phyloP scores from a whole-genome alignment of 2,797 vertebrate species.

The Monodelphis domestica region DNA sequence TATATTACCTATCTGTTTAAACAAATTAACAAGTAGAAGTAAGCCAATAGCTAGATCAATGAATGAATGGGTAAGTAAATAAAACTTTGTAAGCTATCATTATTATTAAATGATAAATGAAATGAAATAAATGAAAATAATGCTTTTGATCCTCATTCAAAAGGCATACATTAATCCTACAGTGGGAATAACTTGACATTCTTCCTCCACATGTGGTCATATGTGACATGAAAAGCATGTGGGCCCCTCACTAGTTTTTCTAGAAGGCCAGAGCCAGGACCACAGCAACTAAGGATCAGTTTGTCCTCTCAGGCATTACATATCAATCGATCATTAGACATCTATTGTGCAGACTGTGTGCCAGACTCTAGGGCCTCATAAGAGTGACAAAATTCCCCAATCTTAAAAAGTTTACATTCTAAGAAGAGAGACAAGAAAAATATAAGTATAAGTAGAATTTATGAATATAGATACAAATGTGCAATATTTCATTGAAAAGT shows the following conservation, averaged over 20 bases:
- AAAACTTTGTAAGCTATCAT: background rate
- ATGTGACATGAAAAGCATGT: background rate
- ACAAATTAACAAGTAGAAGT: background rate
- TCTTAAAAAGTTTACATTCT: background rate
- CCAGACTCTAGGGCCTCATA: background rate
- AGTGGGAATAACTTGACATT: background rate
- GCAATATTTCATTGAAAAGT: background rate
- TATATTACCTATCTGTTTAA: background rate
- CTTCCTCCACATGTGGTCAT: background rate
- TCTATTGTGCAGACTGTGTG: background rate
- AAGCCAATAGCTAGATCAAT: background rate
- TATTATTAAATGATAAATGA: too few relatives aligned
- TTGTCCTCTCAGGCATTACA: background rate
- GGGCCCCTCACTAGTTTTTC: background rate
- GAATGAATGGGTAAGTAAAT: background rate
- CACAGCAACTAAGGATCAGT: background rate
- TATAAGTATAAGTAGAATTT: background rate
- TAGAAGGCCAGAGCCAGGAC: background rate
- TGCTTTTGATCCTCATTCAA: background rate
- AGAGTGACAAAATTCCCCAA: background rate
- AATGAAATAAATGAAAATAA: background rate
- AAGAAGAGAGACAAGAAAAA: background rate
- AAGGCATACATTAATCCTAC: background rate
- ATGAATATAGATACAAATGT: background rate
- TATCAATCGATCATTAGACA: background rate